These are phyloP conservation scores for Epinotia brunnichana DNA, from an alignment of 2,888 invertebrate genomes.

Conservation along the genomic window DNA sequence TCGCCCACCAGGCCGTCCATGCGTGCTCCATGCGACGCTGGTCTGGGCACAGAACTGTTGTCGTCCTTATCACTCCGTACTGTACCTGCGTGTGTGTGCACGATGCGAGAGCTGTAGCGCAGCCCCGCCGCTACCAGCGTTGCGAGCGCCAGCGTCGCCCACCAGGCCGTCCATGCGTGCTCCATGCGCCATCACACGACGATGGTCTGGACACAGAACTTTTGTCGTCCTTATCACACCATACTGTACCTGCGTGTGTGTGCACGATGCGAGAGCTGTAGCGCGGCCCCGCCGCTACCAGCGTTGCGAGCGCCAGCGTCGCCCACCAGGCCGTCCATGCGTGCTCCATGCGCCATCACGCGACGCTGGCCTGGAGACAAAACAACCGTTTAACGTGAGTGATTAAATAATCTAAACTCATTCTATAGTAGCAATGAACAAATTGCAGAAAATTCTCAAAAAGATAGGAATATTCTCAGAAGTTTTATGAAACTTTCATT, in stretches of 20 bases:
- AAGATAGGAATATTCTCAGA: too few relatives aligned
- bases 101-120: slow-evolving; percentile 90
- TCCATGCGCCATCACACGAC: slow-evolving; percentile 83
- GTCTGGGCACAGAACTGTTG: slow-evolving; percentile 59
- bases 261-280: slow-evolving; percentile 92
- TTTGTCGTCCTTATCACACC: slow-evolving; percentile 57
- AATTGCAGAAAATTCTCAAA: too few relatives aligned
- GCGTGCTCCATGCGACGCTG: slow-evolving; percentile 76
- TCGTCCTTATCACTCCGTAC: slow-evolving; percentile 51
- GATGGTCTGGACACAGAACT: slow-evolving; percentile 58
- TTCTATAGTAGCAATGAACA: too few relatives aligned
- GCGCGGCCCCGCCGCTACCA: slow-evolving; percentile 83
- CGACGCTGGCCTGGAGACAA: slow-evolving; percentile 63
- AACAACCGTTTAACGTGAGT: background rate
- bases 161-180: slow-evolving; percentile 75
- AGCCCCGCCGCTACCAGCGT: slow-evolving; percentile 81
- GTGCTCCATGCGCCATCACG: slow-evolving; percentile 83
- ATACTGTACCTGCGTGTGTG: slow-evolving; percentile 86
- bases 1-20: slow-evolving; percentile 77
- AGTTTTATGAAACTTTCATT: too few relatives aligned
- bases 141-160: slow-evolving; percentile 72
- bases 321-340: slow-evolving; percentile 76
- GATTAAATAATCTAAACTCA: too few relatives aligned
- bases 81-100: slow-evolving; percentile 89
- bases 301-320: slow-evolving; percentile 71